phyloP scores from a whole-genome alignment of 2,888 invertebrate species.

The Seira musarum region DNA sequence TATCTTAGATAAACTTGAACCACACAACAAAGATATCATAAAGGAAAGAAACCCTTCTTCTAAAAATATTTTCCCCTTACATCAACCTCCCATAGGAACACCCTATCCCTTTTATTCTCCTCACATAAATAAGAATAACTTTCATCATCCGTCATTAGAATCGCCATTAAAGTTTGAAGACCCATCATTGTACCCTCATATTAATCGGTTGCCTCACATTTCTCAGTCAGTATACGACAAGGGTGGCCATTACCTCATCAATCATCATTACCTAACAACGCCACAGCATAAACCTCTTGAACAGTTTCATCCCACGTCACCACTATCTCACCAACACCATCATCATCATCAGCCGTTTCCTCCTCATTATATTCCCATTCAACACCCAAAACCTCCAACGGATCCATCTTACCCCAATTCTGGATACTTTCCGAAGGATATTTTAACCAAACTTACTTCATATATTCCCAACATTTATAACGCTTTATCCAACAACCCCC shows the following conservation, averaged over 20 bases:
- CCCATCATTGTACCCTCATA: too few relatives aligned
- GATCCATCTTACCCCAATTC: constrained; percentile 40
- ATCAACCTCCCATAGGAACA: neutral
- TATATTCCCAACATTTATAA: constrained; percentile 50
- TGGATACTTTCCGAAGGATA: constrained; percentile 43
- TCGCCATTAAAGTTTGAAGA: too few relatives aligned
- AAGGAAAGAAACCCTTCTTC: neutral
- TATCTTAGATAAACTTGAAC: neutral
- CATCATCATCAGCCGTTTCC: neutral
- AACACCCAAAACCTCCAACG: constrained; percentile 12
- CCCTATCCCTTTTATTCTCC: neutral
- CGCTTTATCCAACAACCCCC: constrained; percentile 34
- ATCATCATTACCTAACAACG: too few relatives aligned
- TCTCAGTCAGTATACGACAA: too few relatives aligned
- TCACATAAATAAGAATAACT: too few relatives aligned
- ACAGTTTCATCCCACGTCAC: neutral
- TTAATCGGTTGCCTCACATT: too few relatives aligned
- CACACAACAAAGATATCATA: neutral
- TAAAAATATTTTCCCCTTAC: neutral
- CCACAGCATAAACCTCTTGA: neutral
- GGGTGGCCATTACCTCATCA: too few relatives aligned
- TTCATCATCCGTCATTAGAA: too few relatives aligned
- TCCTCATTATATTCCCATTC: neutral
- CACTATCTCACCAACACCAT: neutral
- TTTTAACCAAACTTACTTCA: constrained; percentile 39